Base-by-base conservation (phyloP, 2,888 invertebrate species). In the Coecobrya sp. region DNA sequence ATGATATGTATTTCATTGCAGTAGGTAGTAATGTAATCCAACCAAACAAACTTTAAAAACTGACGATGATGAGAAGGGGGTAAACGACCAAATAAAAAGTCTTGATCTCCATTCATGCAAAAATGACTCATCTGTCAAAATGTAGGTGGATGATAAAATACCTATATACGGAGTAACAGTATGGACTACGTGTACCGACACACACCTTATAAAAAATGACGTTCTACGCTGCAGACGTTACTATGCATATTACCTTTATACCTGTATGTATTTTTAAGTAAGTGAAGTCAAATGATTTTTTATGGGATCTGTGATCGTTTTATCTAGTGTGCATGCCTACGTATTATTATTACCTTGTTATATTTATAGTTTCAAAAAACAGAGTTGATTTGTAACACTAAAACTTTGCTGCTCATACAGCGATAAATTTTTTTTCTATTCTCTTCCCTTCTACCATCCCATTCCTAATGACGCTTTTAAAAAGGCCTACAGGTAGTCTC, bases 61-160 rank as follows among this genome's bases (percentile, higher is more conserved):
- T 79, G 27, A 52, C 25, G 52, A 79, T 13, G 79, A n/a, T n/a
- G n/a, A n/a, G n/a, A 52, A 79, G 45, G 45, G 42, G 90, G 85
- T 86, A 90, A 86, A 90, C 79, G 90, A 86, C 90, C 86, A 90
- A 86, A 86, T 90, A 85, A 90, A 82, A 88, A 68, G 65, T 86
- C 76, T 79, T 86, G 86, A 70, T 86, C 86, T 91, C 86, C 76
- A 70, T 59, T 91, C 91, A 82, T 81, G 86, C 79, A 91, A 45
- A 86, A 86, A 86, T 91, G 91, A 91, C 73, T 91, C 91, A 91
- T 91, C 86, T 55, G 36, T 65, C 25, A 49, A 45, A 76, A 86
- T 73, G 90, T 90, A 90, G 90, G 90, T 76, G 90, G 73, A 76
- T 8, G 49, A 79, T 49, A 13, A 76, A 79, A 65, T 13, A 11